A percentile compares a stretch with the other conserved stretches of the same genome.
phyloP scores from a whole-genome alignment of 2,888 invertebrate genomes.

The Eupeodes luniger region DNA sequence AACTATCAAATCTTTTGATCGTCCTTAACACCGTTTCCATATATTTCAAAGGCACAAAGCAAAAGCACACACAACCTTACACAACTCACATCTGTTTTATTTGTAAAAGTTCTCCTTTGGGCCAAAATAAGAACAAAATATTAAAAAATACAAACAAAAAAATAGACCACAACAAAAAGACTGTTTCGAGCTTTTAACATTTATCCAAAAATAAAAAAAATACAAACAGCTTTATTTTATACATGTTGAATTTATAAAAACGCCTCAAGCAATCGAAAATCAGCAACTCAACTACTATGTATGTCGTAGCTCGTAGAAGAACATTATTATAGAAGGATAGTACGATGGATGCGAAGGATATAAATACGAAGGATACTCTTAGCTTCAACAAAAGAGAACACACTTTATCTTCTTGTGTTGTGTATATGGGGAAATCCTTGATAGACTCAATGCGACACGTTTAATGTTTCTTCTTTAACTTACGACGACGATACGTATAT shows the following conservation, averaged over 20 bases:
- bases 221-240: conserved; percentile 49
- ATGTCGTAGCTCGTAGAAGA: too few relatives aligned
- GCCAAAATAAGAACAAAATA: not conserved
- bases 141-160: conserved; percentile 24
- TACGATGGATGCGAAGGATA: conserved; percentile 21
- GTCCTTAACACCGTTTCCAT: conserved; percentile 66
- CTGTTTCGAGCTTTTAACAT: conserved; percentile 51
- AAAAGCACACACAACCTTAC: not conserved
- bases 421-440: conserved; percentile 50
- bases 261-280: conserved; percentile 56
- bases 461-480: conserved; percentile 46
- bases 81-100: conserved; percentile 2
- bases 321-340: not conserved
- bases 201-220: conserved; percentile 44
- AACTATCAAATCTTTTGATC: conserved; percentile 71
- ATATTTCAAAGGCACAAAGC: conserved; percentile 20
- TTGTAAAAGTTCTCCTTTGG: conserved; percentile 30
- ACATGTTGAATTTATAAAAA: conserved; percentile 55
- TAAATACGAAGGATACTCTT: conserved; percentile 21
- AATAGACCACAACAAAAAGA: conserved; percentile 19
- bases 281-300: conserved; percentile 15
- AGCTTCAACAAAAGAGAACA: conserved; percentile 38
- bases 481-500: not conserved
- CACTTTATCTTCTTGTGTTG: conserved; percentile 41
- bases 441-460: conserved; percentile 70